phyloP scores from a whole-genome alignment of 2,113 vertebrate genomes.

The Albula goreensis region DNA sequence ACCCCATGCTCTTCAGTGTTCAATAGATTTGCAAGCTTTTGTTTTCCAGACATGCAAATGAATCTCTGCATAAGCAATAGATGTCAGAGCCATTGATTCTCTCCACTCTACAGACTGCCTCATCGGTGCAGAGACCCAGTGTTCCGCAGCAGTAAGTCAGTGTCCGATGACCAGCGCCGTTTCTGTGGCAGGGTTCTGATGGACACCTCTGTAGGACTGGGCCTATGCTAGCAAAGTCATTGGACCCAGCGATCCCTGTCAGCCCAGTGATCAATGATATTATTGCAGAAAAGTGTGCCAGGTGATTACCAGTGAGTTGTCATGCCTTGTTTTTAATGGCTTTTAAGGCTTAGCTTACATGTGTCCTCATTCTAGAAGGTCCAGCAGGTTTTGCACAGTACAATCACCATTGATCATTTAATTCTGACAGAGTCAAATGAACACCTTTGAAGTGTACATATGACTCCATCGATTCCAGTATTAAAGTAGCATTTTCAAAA shows the following conservation, averaged over 20 bases:
- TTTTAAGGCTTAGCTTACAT: neutral
- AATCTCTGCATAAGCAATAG: constrained; percentile 10
- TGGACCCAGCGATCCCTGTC: neutral
- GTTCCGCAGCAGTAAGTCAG: neutral
- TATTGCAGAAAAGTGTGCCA: neutral
- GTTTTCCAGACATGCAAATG: constrained; percentile 24
- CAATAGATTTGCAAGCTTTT: constrained; percentile 3
- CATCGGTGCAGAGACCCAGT: neutral
- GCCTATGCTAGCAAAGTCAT: neutral
- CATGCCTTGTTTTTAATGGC: neutral
- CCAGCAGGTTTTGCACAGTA: too few relatives aligned
- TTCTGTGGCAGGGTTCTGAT: neutral
- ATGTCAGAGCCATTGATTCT: constrained; percentile 23
- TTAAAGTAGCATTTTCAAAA: too few relatives aligned
- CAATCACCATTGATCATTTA: too few relatives aligned
- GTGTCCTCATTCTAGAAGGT: neutral
- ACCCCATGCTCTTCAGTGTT: neutral
- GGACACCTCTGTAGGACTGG: neutral
- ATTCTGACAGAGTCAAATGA: too few relatives aligned
- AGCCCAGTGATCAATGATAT: neutral
- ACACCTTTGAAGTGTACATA: too few relatives aligned
- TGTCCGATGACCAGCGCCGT: neutral
- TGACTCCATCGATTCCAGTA: too few relatives aligned
- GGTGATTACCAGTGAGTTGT: neutral
- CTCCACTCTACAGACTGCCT: neutral